phyloP scores from a whole-genome alignment of 2,888 invertebrate genomes.

The Protophormia terraenovae region DNA sequence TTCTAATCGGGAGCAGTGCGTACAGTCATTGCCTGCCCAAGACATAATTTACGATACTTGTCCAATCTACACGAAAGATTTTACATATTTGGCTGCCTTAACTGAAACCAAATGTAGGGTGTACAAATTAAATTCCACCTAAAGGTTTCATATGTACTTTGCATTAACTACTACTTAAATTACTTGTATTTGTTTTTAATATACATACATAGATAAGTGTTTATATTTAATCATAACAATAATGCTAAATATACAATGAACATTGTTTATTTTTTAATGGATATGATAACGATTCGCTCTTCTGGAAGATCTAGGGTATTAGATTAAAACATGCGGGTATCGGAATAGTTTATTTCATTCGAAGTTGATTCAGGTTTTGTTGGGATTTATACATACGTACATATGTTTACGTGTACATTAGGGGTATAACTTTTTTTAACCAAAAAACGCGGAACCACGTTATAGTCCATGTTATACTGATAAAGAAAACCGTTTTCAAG shows the following conservation, averaged over 20 bases:
- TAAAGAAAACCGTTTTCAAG: too few species aligned
- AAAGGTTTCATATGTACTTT: constrained; percentile 8
- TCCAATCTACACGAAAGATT: constrained; percentile 82
- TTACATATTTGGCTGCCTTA: constrained; percentile 84
- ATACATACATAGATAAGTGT: neutral
- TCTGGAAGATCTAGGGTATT: too few species aligned
- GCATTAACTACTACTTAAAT: neutral
- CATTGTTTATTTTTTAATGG: too few species aligned
- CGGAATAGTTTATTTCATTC: too few species aligned
- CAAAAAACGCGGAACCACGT: neutral
- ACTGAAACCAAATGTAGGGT: constrained; percentile 86
- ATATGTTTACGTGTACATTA: too few species aligned
- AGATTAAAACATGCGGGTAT: too few species aligned
- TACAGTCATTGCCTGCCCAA: constrained; percentile 84
- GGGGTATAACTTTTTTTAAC: too few species aligned
- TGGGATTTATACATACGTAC: too few species aligned
- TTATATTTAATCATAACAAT: neutral
- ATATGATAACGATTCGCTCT: too few species aligned
- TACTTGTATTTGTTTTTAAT: neutral
- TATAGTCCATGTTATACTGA: too few species aligned
- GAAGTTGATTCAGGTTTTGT: too few species aligned
- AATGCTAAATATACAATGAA: neutral
- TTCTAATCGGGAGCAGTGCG: constrained; percentile 82
- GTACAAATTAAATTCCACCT: constrained; percentile 82
- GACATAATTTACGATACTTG: constrained; percentile 87